phyloP scores from a whole-genome alignment of 1,140 invertebrate species.

The Pogonomyrmex californicus region DNA sequence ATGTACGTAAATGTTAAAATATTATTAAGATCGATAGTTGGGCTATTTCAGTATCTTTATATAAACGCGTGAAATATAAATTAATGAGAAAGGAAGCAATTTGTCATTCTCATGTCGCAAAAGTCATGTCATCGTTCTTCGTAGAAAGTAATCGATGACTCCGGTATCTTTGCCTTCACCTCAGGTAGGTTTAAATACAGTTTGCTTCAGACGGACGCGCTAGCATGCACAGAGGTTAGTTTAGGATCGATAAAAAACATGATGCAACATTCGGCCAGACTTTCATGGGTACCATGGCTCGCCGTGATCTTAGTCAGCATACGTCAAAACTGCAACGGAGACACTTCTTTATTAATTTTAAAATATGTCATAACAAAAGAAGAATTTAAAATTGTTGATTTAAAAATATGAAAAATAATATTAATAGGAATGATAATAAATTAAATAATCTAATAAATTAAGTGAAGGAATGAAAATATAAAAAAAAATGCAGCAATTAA shows the following conservation, averaged over 20 bases:
- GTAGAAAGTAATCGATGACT: conserved; percentile 63
- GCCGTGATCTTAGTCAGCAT: not conserved
- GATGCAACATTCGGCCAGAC: conserved; percentile 70
- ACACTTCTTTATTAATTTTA: not conserved
- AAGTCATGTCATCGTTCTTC: conserved; percentile 36
- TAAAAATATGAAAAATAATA: not conserved
- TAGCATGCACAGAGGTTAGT: not conserved
- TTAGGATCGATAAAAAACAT: conserved; percentile 70
- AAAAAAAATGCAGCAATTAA: not conserved
- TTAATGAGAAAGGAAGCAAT: conserved; percentile 30
- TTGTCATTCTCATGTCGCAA: conserved; percentile 53
- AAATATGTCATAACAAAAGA: not conserved
- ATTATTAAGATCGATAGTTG: not conserved
- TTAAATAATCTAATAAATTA: not conserved
- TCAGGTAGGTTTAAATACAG: conserved; percentile 56
- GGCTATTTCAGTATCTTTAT: not conserved
- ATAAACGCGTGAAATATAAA: not conserved
- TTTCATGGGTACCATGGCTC: conserved; percentile 55
- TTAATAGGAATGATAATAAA: not conserved
- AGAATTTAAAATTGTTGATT: not conserved
- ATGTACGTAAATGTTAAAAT: not conserved
- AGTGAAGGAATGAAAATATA: not conserved
- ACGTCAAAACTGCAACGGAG: not conserved
- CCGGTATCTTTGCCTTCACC: conserved; percentile 40
- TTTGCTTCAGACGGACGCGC: conserved; percentile 17